A percentile compares a stretch with the other conserved stretches of the same genome.
These are phyloP conservation scores for Epicampocera succincta DNA, from an alignment of 2,888 invertebrate species.

Conservation along the genomic window DNA sequence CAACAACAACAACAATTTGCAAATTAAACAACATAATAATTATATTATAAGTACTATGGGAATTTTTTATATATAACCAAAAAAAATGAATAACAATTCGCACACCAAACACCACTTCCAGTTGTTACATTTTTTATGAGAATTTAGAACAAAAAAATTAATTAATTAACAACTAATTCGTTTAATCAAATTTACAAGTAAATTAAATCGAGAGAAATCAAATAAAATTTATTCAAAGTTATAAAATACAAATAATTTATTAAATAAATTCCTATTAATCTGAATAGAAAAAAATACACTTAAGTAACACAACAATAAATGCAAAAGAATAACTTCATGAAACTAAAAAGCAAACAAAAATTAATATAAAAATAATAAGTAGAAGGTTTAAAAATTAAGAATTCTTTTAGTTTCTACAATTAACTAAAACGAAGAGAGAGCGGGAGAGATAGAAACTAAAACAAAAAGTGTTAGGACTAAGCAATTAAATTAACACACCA, in stretches of 20 bases:
- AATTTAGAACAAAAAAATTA: slow-evolving; percentile 49
- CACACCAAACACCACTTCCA: slow-evolving; percentile 79
- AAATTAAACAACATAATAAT: slow-evolving; percentile 52
- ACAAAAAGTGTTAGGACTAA: slow-evolving; percentile 1
- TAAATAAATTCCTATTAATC: slow-evolving; percentile 62
- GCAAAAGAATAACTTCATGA: slow-evolving; percentile 36
- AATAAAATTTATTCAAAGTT: slow-evolving; percentile 62
- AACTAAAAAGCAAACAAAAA: slow-evolving; percentile 30
- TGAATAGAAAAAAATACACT: slow-evolving; percentile 53
- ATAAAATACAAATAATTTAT: slow-evolving; percentile 52
- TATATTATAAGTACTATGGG: slow-evolving; percentile 65
- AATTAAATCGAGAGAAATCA: slow-evolving; percentile 54
- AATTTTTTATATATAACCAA: slow-evolving; percentile 59
- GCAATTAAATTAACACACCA: slow-evolving; percentile 33
- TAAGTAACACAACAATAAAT: slow-evolving; percentile 43
- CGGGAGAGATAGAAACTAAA: slow-evolving; percentile 1
- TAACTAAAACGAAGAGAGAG: slow-evolving; percentile 13
- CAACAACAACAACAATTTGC: slow-evolving; percentile 20
- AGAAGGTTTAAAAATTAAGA: slow-evolving; percentile 50
- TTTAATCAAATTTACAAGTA: slow-evolving; percentile 63
- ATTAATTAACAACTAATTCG: slow-evolving; percentile 40
- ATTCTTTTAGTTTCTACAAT: slow-evolving; percentile 47
- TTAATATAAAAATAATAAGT: slow-evolving; percentile 38
- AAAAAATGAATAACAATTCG: slow-evolving; percentile 75
- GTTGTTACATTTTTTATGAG: slow-evolving; percentile 70